Evolutionary conservation across 2,888 invertebrate genomes (phyloP).

Genomic region (Phaedon cochleariae): DNA sequence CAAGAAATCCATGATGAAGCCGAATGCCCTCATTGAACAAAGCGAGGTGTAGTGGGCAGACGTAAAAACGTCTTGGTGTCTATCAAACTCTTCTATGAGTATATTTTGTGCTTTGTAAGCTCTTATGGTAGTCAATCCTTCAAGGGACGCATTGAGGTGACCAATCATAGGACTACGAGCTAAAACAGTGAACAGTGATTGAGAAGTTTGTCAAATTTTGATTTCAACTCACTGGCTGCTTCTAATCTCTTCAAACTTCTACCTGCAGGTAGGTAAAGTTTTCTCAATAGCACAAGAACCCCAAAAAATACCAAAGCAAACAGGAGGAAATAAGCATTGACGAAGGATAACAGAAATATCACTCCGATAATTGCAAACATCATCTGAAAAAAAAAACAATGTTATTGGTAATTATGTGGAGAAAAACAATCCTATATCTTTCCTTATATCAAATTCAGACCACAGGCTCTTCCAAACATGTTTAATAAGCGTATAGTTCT

Average conservation of each 20-base stretch:
- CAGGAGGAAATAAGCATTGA: conserved; percentile 45
- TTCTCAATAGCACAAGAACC: conserved; percentile 42
- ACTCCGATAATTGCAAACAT: conserved; percentile 39
- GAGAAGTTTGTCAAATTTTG: too few species aligned
- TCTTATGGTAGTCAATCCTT: conserved; percentile 59
- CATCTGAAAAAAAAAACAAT: conserved; percentile 39
- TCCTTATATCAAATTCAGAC: too few species aligned
- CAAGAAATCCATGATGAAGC: conserved; percentile 52
- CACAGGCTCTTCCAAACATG: too few species aligned
- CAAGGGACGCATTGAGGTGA: conserved; percentile 57
- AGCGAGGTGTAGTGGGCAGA: conserved; percentile 53
- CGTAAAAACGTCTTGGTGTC: conserved; percentile 57
- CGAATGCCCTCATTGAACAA: conserved; percentile 53
- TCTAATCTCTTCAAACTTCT: conserved; percentile 52
- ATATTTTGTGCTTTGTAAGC: conserved; percentile 55
- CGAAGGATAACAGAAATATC: conserved; percentile 38
- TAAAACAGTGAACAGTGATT: too few species aligned
- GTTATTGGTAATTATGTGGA: too few species aligned
- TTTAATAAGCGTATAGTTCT: too few species aligned
- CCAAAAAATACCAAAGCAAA: conserved; percentile 43
- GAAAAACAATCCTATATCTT: too few species aligned
- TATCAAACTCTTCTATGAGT: conserved; percentile 54
- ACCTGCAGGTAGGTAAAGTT: conserved; percentile 49
- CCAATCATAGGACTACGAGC: conserved; percentile 58
- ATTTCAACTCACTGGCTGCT: conserved; percentile 48